Conservation (phyloP, 1,140 invertebrate genomes). For the Drosophila grimshawi region DNA sequence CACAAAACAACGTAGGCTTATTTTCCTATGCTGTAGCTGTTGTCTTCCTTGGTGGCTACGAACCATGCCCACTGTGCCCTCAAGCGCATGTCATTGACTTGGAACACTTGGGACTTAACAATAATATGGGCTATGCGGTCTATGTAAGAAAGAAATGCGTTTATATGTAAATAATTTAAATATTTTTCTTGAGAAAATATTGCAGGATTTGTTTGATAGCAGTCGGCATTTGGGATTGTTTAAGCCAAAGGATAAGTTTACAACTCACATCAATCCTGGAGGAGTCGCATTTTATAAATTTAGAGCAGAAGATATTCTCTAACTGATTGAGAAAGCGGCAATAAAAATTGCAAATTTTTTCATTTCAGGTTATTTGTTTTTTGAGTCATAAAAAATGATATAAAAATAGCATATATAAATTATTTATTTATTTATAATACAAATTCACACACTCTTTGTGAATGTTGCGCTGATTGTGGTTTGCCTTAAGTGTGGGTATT, state of each 20-base stretch:
- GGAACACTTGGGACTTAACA: slow-evolving; percentile 23
- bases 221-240: slow-evolving; percentile 42
- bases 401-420: too few relatives aligned
- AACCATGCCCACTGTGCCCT: slow-evolving; percentile 52
- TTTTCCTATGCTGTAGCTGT: slow-evolving; percentile 58
- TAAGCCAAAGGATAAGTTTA: slow-evolving; percentile 46
- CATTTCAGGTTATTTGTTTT: too few relatives aligned
- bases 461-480: background rate
- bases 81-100: slow-evolving; percentile 22
- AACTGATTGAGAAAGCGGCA: background rate
- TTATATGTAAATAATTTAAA: background rate
- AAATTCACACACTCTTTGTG: background rate
- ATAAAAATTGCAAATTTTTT: background rate
- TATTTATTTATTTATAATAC: background rate
- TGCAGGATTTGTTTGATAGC: slow-evolving; percentile 56
- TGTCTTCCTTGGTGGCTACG: slow-evolving; percentile 6
- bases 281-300: slow-evolving; percentile 65
- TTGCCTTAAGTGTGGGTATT: background rate
- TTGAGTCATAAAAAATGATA: too few relatives aligned
- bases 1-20: slow-evolving; percentile 34
- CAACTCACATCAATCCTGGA: slow-evolving; percentile 46
- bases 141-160: slow-evolving; percentile 21
- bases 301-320: slow-evolving; percentile 31
- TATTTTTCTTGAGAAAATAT: background rate
- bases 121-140: slow-evolving; percentile 48